Evolutionary conservation across 2,113 vertebrate species (phyloP).

Genomic region (Carlito syrichta): DNA sequence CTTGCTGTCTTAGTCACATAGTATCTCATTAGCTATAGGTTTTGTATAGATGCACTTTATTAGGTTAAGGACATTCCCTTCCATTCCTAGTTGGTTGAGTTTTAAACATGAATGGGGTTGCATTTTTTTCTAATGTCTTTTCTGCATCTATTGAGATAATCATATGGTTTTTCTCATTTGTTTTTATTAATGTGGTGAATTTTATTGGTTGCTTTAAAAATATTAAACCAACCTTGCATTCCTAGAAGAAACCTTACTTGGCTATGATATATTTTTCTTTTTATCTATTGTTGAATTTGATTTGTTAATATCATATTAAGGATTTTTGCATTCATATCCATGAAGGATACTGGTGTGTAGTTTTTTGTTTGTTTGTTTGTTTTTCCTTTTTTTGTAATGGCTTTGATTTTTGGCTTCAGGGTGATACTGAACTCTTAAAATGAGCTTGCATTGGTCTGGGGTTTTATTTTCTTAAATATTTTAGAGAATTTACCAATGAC

Average conservation of each 20-base stretch:
- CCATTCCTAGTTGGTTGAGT: not conserved
- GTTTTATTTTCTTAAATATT: not conserved
- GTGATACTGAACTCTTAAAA: not conserved
- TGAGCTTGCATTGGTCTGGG: not conserved
- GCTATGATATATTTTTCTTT: not conserved
- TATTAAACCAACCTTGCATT: slow-evolving; percentile 9
- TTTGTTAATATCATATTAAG: not conserved
- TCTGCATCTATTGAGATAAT: not conserved
- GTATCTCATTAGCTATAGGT: not conserved
- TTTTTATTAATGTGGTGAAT: not conserved
- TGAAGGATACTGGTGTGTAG: not conserved
- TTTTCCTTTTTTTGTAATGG: not conserved
- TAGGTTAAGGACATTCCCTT: not conserved
- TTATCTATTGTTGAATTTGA: not conserved
- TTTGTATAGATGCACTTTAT: not conserved
- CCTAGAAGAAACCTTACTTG: not conserved
- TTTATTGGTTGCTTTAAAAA: not conserved
- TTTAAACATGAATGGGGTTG: not conserved
- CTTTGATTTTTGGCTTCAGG: not conserved
- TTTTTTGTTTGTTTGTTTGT: not conserved
- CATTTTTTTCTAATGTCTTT: not conserved
- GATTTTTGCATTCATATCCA: not conserved
- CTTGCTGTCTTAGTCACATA: not conserved
- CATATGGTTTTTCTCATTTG: not conserved
- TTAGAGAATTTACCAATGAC: not conserved